Evolutionary conservation across 2,113 vertebrate species (phyloP).

Genomic region (Notechis scutatus): DNA sequence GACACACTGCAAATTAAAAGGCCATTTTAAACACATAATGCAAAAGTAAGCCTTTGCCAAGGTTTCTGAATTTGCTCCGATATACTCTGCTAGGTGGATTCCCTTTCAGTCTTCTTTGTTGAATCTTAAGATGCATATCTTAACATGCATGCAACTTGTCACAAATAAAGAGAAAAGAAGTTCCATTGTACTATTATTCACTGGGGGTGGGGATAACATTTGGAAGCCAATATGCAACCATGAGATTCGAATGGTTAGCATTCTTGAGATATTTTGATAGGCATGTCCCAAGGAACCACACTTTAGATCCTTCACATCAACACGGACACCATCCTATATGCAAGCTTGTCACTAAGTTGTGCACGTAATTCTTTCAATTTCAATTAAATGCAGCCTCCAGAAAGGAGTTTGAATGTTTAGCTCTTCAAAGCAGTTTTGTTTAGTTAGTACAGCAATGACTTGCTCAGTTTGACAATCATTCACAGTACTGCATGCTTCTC

Average conservation of each 20-base stretch:
- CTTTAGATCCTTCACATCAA: background rate
- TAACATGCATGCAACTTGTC: constrained; percentile 5
- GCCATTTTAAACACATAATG: background rate
- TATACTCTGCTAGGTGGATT: background rate
- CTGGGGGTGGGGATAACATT: background rate
- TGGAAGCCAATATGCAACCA: constrained; percentile 10
- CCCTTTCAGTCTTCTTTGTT: background rate
- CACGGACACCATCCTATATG: background rate
- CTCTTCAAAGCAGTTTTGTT: constrained; percentile 22
- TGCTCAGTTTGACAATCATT: constrained; percentile 26
- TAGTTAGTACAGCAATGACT: constrained; percentile 7
- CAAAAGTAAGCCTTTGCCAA: background rate
- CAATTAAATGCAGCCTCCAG: background rate
- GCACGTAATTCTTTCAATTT: background rate
- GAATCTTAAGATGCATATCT: background rate
- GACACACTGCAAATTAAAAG: constrained; percentile 5
- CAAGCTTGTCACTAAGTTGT: background rate
- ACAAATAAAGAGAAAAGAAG: background rate
- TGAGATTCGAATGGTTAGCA: background rate
- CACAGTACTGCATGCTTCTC: constrained; percentile 19
- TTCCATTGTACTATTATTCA: background rate
- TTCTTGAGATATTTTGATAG: constrained; percentile 19
- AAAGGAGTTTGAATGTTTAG: background rate
- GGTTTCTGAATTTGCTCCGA: background rate
- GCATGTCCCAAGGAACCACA: background rate